Evolutionary conservation across 2,113 vertebrate genomes (phyloP).

Genomic region (Platichthys stellatus): DNA sequence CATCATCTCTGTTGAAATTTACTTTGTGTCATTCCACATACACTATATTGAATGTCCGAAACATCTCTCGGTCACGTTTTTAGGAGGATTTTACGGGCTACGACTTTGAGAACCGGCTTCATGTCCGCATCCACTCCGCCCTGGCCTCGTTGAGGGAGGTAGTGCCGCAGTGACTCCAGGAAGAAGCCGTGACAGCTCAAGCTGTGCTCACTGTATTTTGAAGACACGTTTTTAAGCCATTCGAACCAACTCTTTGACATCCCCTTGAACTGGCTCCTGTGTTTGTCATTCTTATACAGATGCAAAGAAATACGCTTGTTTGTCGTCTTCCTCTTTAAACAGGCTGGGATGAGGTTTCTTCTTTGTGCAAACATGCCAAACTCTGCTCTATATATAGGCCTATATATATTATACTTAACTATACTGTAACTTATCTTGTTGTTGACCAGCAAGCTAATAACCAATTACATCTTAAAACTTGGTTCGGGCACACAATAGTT

Average conservation of each 20-base stretch:
- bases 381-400: background rate
- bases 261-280: conserved; percentile 33
- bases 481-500: too few relatives aligned
- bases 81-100: conserved; percentile 96
- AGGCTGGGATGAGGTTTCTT: conserved; percentile 10
- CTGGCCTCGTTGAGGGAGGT: conserved; percentile 94
- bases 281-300: conserved; percentile 23
- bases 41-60: background rate
- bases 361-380: conserved; percentile 13
- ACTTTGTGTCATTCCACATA: background rate
- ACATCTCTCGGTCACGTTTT: conserved; percentile 25
- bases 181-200: conserved; percentile 41
- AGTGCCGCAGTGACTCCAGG: conserved; percentile 89
- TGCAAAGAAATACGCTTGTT: conserved; percentile 32
- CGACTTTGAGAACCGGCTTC: conserved; percentile 98
- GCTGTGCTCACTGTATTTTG: conserved; percentile 36
- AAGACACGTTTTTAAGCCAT: conserved; percentile 26
- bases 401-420: too few relatives aligned
- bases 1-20: too few relatives aligned
- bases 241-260: conserved; percentile 35
- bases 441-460: too few relatives aligned
- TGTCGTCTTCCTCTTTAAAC: conserved; percentile 9
- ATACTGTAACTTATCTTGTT: too few relatives aligned
- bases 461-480: too few relatives aligned
- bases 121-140: conserved; percentile 96